Conservation (phyloP, 2,113 vertebrate species). For the Alexandromys fortis region DNA sequence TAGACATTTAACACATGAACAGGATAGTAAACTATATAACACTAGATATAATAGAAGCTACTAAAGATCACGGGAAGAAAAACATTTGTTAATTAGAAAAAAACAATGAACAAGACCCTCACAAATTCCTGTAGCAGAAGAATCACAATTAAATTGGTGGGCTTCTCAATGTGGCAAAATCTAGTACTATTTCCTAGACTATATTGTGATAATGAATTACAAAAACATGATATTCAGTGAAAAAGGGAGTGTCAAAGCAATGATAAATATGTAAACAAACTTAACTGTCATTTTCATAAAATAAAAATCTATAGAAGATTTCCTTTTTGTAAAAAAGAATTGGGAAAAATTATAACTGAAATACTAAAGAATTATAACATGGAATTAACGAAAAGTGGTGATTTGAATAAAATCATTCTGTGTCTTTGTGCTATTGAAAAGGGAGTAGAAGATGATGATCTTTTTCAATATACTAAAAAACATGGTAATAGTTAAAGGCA, state of each 20-base stretch:
- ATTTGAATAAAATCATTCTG: constrained; percentile 21
- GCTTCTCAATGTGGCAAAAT: not conserved
- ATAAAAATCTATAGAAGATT: not conserved
- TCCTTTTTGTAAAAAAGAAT: not conserved
- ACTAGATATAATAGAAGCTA: not conserved
- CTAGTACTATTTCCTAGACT: not conserved
- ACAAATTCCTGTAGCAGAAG: not conserved
- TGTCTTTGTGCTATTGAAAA: not conserved
- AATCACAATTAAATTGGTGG: not conserved
- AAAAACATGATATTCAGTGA: not conserved
- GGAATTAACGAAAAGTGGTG: not conserved
- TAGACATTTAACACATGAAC: not conserved
- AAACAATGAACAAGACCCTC: not conserved
- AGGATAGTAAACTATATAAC: not conserved
- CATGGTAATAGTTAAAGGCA: not conserved
- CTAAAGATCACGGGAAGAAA: not conserved
- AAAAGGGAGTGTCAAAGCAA: not conserved
- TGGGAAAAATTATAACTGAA: not conserved
- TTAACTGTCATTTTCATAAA: not conserved
- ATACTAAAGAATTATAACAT: not conserved
- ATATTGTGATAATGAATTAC: not conserved
- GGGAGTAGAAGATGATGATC: not conserved
- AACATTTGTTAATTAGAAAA: not conserved
- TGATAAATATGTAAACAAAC: not conserved
- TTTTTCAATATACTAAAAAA: constrained; percentile 23